phyloP scores from a whole-genome alignment of 2,797 vertebrate genomes.

The Sarcophilus harrisii region DNA sequence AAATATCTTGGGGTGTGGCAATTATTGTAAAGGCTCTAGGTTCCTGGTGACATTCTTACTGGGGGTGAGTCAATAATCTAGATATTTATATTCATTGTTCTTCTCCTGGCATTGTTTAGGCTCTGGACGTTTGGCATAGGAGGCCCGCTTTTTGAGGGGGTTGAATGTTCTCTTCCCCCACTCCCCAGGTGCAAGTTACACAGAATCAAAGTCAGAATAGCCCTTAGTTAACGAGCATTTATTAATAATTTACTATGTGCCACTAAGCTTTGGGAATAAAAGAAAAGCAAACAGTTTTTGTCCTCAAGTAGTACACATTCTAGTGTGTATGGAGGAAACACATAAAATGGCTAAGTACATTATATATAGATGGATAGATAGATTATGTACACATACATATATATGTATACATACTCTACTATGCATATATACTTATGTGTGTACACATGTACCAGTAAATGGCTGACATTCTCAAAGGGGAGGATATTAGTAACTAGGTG shows the following conservation, averaged over 20 bases:
- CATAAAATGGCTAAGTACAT: background rate
- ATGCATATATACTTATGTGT: background rate
- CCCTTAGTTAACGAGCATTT: background rate
- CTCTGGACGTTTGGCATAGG: background rate
- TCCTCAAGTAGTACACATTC: background rate
- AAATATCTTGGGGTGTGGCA: background rate
- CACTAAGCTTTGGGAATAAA: background rate
- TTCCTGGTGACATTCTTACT: background rate
- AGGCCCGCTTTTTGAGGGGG: background rate
- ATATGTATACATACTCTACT: no score
- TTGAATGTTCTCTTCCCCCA: background rate
- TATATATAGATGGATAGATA: no score
- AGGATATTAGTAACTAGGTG: background rate
- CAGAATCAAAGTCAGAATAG: background rate
- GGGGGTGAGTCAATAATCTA: background rate
- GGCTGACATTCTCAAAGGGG: background rate
- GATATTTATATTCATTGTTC: background rate
- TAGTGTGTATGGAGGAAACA: background rate
- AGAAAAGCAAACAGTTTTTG: background rate
- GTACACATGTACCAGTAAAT: background rate
- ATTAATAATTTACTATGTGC: background rate
- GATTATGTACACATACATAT: no score
- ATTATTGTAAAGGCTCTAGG: background rate
- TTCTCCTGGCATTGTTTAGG: background rate
- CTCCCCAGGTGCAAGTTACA: background rate